Percentiles rank a stretch among this genome's conserved stretches.
phyloP scores from a whole-genome alignment of 2,797 vertebrate genomes.

The Mus spretus region DNA sequence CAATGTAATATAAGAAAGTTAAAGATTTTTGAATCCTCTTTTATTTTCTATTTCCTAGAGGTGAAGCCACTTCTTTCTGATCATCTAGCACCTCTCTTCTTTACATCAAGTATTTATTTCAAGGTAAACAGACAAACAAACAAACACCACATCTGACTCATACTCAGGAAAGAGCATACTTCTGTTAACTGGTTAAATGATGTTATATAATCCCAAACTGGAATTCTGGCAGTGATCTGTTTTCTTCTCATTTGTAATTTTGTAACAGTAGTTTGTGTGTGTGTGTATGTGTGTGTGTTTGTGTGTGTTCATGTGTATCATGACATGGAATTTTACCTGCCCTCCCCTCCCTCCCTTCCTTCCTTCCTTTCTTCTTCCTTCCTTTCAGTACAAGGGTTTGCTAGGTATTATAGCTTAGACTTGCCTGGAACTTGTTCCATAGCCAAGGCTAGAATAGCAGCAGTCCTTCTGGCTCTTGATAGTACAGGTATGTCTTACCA shows the following conservation, averaged over 20 bases:
- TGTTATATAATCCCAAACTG: slow-evolving; percentile 34
- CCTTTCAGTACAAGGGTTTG: background rate
- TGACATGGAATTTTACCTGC: background rate
- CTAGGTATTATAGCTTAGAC: background rate
- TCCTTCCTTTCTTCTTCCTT: no score
- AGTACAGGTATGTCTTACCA: background rate
- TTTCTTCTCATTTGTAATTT: background rate
- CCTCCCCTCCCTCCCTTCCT: background rate
- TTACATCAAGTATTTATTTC: slow-evolving; percentile 95
- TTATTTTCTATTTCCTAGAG: slow-evolving; percentile 89
- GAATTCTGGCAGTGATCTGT: background rate
- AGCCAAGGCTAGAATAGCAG: background rate
- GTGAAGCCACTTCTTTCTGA: slow-evolving; percentile 91
- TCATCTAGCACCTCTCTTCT: slow-evolving; percentile 94
- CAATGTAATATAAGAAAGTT: slow-evolving; percentile 39
- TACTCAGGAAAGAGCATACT: slow-evolving; percentile 23
- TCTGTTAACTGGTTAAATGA: background rate
- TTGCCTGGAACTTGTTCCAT: background rate
- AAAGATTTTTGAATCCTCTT: slow-evolving; percentile 68
- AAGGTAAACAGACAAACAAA: slow-evolving; percentile 91
- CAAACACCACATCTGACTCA: background rate
- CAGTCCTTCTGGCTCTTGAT: background rate
- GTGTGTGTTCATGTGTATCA: no score
- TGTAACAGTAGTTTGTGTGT: background rate
- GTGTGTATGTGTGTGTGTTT: background rate